These are phyloP conservation scores for Herpetotheres cachinnans DNA, from an alignment of 2,113 vertebrate genomes.

Conservation along the genomic window DNA sequence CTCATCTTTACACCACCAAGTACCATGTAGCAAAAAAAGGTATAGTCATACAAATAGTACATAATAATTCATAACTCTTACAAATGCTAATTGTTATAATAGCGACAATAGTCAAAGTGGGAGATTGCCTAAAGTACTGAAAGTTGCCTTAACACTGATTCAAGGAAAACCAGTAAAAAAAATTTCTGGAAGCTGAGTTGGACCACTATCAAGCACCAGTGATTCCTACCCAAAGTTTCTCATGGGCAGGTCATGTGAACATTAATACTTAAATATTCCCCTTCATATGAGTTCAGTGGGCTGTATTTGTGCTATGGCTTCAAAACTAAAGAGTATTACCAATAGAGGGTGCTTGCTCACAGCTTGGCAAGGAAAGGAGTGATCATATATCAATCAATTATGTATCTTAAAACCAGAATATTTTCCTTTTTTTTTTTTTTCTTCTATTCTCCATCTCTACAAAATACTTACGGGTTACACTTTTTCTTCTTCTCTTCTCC, in stretches of 20 bases:
- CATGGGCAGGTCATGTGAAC: not conserved
- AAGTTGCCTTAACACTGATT: not conserved
- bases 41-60: not conserved
- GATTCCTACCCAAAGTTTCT: not conserved
- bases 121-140: not conserved
- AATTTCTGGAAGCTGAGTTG: not conserved
- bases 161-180: not conserved
- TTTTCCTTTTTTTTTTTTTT: not conserved
- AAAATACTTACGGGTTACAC: constrained; percentile 85
- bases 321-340: not conserved
- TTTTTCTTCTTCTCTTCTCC: constrained; percentile 85
- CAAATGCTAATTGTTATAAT: not conserved
- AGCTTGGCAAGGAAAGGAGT: not conserved
- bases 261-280: not conserved
- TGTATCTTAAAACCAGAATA: not conserved
- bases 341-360: not conserved
- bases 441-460: not conserved
- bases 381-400: not conserved
- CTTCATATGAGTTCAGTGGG: not conserved
- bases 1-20: not conserved
- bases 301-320: not conserved
- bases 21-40: not conserved
- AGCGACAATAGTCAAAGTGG: not conserved
- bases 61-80: not conserved
- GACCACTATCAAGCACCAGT: not conserved